Evolutionary conservation across 1,140 invertebrate genomes (phyloP).

Genomic region (Drosophila azteca): DNA sequence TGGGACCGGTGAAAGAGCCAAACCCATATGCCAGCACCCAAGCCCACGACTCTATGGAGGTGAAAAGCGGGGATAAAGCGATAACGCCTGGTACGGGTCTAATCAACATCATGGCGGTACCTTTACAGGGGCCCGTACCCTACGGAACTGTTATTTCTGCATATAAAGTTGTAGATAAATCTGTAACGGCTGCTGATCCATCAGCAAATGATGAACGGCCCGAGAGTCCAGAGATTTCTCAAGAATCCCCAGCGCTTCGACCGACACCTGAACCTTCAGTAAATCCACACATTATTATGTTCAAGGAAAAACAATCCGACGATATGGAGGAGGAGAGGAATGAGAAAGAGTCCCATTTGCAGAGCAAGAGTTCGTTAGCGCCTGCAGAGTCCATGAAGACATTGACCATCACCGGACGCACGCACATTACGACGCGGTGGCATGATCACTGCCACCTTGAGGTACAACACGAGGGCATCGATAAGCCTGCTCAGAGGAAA

Average conservation of each 20-base stretch:
- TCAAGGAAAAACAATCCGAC: background rate
- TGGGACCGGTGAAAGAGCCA: background rate
- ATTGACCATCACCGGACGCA: conserved; percentile 52
- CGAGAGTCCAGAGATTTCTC: background rate
- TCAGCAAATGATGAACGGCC: no score
- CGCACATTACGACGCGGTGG: conserved; percentile 43
- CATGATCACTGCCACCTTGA: conserved; percentile 89
- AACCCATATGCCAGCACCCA: background rate
- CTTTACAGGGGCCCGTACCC: conserved; percentile 8
- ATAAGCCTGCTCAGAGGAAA: conserved; percentile 84
- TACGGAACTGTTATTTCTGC: background rate
- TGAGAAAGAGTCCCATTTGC: background rate
- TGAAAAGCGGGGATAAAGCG: background rate
- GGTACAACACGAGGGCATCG: conserved; percentile 84
- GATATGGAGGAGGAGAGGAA: background rate
- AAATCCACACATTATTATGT: background rate
- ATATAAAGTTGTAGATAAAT: background rate
- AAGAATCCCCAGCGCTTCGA: background rate
- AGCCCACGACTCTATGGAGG: background rate
- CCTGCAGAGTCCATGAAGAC: conserved; percentile 46
- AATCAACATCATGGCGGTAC: conserved; percentile 51
- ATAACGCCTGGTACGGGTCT: background rate
- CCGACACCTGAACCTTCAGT: background rate
- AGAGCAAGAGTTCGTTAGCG: background rate
- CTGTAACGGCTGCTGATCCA: background rate